Base-by-base conservation (phyloP, 2,888 invertebrate genomes). In the Nephrocerus scutellatus region DNA sequence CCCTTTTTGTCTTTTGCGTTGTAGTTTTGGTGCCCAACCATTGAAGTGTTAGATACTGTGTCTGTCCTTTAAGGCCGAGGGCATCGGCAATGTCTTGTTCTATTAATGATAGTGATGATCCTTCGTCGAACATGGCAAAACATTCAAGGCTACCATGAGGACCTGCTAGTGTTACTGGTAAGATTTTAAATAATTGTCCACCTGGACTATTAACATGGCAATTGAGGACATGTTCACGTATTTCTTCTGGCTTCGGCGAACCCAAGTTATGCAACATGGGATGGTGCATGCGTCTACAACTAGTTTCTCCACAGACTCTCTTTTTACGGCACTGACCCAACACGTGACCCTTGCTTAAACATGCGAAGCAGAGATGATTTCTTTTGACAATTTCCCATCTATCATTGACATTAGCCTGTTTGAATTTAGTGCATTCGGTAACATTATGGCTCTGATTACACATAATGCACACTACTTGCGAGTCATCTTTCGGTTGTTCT, bases 101-200 rank as follows among this genome's bases (percentile, higher is more conserved):
- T 7, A 44, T 23, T 16, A 45, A 30, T 5, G 43, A 37, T 6
- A 43, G 26, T 5, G 41, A 43, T 20, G 41, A 44, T 6, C 45
- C 45, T 20, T 45, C 39, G 29, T 45, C 36, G 10, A 42, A 38
- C 36, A 45, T 45, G 8, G 42, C 39, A 37, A 30, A 37, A 3
- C 6, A 26, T 9, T 23, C 14, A 6, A 12, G 13, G 6, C 9
- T 29, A n/a, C 29, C 15, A 5, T 6, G 29, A 14, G 30, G 30
- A 10, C 30, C 30, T 10, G 19, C 18, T n/a, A 30, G 12, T 10
- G 12, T 30, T 19, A 30, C 30, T 6, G 39, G 33, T n/a, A 28
- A 5, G 23, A 39, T 28, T 7, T 16, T 26, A 12, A 38, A 32
- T 3, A 32, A 25, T 16, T 26, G 32, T 30, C 3, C 19, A 12